phyloP scores from a whole-genome alignment of 2,113 vertebrate genomes.

The Paedocypris sp. region DNA sequence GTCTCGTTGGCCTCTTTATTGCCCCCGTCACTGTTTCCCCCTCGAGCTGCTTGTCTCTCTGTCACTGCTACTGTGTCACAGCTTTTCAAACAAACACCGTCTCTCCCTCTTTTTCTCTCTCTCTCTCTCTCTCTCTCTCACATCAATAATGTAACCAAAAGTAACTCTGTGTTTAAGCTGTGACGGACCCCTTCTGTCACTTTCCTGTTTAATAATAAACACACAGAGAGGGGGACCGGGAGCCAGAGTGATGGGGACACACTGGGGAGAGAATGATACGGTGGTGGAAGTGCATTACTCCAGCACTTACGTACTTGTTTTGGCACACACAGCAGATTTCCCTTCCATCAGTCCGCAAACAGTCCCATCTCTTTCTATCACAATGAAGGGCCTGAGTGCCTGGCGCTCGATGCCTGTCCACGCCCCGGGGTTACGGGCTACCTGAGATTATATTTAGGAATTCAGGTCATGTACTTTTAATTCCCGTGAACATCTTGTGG shows the following conservation, averaged over 20 bases:
- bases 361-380: conserved; percentile 2
- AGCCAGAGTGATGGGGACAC: conserved; percentile 31
- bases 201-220: conserved; percentile 66
- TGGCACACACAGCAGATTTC: conserved; percentile 28
- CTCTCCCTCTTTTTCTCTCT: conserved; percentile 8
- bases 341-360: conserved; percentile 22
- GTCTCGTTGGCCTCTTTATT: conserved; percentile 1
- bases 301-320: conserved; percentile 28
- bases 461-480: conserved; percentile 4
- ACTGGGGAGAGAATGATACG: conserved; percentile 23
- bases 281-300: conserved; percentile 32
- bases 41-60: neutral
- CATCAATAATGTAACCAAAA: conserved; percentile 59
- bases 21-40: neutral
- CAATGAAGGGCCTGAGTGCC: neutral
- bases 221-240: conserved; percentile 33
- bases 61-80: conserved; percentile 34
- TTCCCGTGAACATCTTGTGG: neutral
- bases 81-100: conserved; percentile 48
- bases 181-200: conserved; percentile 51
- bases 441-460: neutral
- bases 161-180: conserved; percentile 49
- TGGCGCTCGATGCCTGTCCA: neutral
- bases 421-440: neutral
- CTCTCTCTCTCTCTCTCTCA: conserved; percentile 1